phyloP scores from a whole-genome alignment of 2,797 vertebrate species.

The Betta splendens region DNA sequence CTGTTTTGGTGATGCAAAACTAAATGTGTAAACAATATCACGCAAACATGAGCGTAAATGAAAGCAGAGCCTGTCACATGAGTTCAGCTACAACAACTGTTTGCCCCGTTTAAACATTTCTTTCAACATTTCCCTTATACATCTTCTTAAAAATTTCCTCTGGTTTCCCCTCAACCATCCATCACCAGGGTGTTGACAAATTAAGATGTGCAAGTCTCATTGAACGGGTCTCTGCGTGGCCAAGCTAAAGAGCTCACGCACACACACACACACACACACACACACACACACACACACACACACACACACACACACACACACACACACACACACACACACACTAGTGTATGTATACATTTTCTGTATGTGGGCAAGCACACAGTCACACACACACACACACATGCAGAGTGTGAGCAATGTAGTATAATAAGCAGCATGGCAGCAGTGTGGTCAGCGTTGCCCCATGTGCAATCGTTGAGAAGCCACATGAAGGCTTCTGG shows the following conservation, averaged over 20 bases:
- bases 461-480: conserved; percentile 83
- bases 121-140: not conserved
- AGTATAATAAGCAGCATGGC: conserved; percentile 85
- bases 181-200: conserved; percentile 78
- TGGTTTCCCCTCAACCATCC: conserved; percentile 37
- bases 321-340: conserved; percentile 51
- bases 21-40: not conserved
- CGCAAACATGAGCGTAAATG: not conserved
- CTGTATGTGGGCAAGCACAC: conserved; percentile 28
- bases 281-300: conserved; percentile 36
- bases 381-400: conserved; percentile 56
- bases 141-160: conserved; percentile 11
- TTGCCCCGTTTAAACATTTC: not conserved
- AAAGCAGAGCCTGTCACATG: not conserved
- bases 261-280: conserved; percentile 17
- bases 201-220: conserved; percentile 76
- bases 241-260: too few relatives aligned
- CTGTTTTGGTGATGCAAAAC: not conserved
- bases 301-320: conserved; percentile 55
- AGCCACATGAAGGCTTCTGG: conserved; percentile 83
- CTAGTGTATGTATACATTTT: too few relatives aligned
- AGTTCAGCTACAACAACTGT: not conserved
- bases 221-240: conserved; percentile 66
- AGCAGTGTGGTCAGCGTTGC: conserved; percentile 81
- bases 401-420: conserved; percentile 73